Percentiles rank a stretch among this genome's conserved stretches.
Conservation (phyloP, 2,113 vertebrate genomes). For the Porphyrio hochstetteri region DNA sequence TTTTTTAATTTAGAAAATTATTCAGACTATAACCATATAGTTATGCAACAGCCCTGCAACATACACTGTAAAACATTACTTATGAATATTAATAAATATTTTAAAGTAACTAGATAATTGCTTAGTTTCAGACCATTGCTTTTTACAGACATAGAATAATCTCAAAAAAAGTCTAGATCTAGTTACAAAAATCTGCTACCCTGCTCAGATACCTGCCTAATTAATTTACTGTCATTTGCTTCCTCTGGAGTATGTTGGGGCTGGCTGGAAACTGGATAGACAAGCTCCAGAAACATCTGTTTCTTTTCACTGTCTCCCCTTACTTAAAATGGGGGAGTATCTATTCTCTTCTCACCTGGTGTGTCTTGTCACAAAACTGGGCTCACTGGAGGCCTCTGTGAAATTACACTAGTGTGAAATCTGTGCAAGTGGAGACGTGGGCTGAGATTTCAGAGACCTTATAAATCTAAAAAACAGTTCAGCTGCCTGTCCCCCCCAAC, state of each 20-base stretch:
- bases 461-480: background rate
- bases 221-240: background rate
- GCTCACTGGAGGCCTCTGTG: background rate
- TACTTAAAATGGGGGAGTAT: rapidly evolving
- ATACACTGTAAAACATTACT: background rate
- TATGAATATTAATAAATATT: background rate
- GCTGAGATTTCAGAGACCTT: background rate
- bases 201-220: background rate
- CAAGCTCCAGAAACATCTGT: background rate
- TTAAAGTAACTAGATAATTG: background rate
- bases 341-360: background rate
- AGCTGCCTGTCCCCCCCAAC: background rate
- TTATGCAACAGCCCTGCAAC: background rate
- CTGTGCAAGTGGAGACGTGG: rapidly evolving
- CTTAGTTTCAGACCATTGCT: background rate
- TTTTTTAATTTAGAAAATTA: background rate
- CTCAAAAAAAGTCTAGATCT: background rate
- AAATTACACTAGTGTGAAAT: background rate
- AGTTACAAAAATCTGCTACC: background rate
- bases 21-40: background rate
- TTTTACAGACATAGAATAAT: background rate
- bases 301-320: background rate
- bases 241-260: rapidly evolving
- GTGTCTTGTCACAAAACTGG: background rate
- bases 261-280: background rate